Evolutionary conservation across 2,888 invertebrate species (phyloP).

Genomic region (Archips xylosteana): DNA sequence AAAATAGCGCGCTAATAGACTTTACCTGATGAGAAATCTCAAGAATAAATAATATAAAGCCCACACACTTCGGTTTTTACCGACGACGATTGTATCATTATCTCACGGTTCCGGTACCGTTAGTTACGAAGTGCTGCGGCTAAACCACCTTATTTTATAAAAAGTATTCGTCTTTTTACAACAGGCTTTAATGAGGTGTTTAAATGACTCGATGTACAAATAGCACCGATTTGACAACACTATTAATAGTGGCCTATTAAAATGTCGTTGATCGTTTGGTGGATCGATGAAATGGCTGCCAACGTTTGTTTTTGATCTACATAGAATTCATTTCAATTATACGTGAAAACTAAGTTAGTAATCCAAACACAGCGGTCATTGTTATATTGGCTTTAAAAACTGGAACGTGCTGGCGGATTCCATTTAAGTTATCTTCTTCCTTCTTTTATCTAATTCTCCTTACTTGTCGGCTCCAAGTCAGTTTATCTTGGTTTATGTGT

Average conservation of each 20-base stretch:
- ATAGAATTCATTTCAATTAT: neutral
- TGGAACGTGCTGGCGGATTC: neutral
- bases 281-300: neutral
- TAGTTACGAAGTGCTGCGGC: neutral
- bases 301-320: constrained; percentile 3
- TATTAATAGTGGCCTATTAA: constrained; percentile 9
- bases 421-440: neutral
- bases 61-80: constrained; percentile 29
- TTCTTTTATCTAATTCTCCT: too few species aligned
- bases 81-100: constrained; percentile 29
- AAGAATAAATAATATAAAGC: constrained; percentile 20
- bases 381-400: neutral
- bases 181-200: neutral
- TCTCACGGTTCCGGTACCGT: constrained; percentile 31
- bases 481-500: too few species aligned
- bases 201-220: neutral
- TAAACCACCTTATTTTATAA: neutral
- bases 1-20: constrained; percentile 18
- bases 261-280: neutral
- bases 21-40: constrained; percentile 20
- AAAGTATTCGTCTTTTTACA: neutral
- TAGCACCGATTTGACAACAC: constrained; percentile 1
- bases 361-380: neutral
- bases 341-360: neutral
- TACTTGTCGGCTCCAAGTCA: too few species aligned